Base-by-base conservation (phyloP, 2,113 vertebrate species). In the Ondatra zibethicus region DNA sequence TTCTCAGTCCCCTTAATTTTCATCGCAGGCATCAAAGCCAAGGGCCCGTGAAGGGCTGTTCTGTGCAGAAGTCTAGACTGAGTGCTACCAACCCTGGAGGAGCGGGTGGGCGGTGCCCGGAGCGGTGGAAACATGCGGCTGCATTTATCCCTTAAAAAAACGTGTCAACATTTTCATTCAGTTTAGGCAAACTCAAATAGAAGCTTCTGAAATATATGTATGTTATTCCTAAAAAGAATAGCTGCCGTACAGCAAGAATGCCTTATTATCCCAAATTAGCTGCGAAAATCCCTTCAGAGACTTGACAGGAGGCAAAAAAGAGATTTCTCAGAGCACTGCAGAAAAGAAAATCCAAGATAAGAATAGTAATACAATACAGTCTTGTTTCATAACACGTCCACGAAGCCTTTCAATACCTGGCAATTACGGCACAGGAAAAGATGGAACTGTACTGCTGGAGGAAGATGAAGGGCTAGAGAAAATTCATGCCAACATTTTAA, bases 221-320 rank as follows among this genome's bases (percentile, higher is more conserved):
- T 55, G 61, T 95, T 68, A 76, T 96, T 97, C 72, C 96, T 97
- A 91, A 97, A 96, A 96, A 89, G 91, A 95, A 97, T 76, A 81
- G 39, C 45, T 86, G 61, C 50, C 58, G 88, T 58, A 86, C 29
- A 82, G 45, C 66, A 25, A 90, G 81, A 96, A 97, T 86, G 88
- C 70, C 91, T 95, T 86, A 87, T 96, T 92, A 96, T 96, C 97
- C 92, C 80, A 96, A 97, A 97, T 97, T 97, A 96, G 97, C 91
- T 87, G 52, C 16, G 33, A 94, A 96, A 96, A 96, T 92, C 88
- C 86, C 94, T 97, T 97, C 87, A 86, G 77, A 96, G 85, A 92
- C 72, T 96, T 96, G 95, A 98, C 95, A 96, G 92, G 84, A 97
- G 88, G 78, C 42, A 50, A 89, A 95, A 91, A 92, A 61, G 82